Evolutionary conservation across 2,113 vertebrate species (phyloP).

Genomic region (Nycticorax nycticorax): DNA sequence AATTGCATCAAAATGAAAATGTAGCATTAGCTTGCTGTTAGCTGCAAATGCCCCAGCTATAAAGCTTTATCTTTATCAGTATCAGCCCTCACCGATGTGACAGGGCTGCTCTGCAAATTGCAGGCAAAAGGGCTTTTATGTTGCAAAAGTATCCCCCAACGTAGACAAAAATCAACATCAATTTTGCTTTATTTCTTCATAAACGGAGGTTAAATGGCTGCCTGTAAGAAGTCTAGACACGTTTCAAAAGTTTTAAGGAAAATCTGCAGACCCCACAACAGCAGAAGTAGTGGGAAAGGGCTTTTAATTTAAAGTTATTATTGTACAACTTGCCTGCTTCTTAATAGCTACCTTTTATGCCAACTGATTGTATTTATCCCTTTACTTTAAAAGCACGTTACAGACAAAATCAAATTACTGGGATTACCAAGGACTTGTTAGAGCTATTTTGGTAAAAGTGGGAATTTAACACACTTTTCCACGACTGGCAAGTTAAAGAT

Average conservation of each 20-base stretch:
- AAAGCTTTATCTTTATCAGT: constrained; percentile 82
- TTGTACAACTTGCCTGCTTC: not conserved
- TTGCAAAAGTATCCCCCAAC: constrained; percentile 69
- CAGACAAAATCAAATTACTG: constrained; percentile 60
- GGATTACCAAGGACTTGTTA: constrained; percentile 16
- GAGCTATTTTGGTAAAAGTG: not conserved
- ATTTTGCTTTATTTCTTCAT: constrained; percentile 80
- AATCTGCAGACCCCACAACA: constrained; percentile 3
- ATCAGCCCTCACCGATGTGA: constrained; percentile 57
- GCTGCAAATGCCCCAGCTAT: constrained; percentile 70
- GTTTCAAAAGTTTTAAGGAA: constrained; percentile 4
- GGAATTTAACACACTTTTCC: constrained; percentile 18
- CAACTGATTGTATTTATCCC: constrained; percentile 62
- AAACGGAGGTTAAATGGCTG: constrained; percentile 82
- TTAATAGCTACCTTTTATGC: constrained; percentile 61
- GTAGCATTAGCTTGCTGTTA: constrained; percentile 82
- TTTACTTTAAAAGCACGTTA: constrained; percentile 72
- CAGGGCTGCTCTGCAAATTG: constrained; percentile 74
- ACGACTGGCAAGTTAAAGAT: not conserved
- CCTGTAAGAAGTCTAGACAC: constrained; percentile 44
- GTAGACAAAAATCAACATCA: constrained; percentile 75
- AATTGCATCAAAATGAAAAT: constrained; percentile 84
- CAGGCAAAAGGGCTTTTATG: constrained; percentile 79
- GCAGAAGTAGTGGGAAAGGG: not conserved
- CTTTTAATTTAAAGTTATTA: constrained; percentile 72